Base-by-base conservation (phyloP, 2,113 vertebrate species). In the Sardina pilchardus region DNA sequence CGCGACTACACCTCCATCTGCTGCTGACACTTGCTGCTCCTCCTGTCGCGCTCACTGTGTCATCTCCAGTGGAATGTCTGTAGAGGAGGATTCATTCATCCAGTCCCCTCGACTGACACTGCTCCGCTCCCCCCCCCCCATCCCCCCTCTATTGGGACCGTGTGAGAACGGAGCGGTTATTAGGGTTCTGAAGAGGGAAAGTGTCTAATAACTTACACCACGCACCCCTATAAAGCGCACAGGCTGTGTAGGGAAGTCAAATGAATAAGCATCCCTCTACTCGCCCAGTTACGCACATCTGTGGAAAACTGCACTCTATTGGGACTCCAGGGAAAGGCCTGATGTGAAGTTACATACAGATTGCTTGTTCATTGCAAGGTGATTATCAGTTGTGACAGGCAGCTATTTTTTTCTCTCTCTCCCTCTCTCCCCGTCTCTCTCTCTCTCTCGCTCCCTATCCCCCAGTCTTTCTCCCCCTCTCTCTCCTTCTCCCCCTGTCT, bases 381-480 rank as follows among this genome's bases (percentile, higher is more conserved):
- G 63, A 34, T 71, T 34, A 71, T 71, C 63, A 34, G 26, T 71
- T 71, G 63, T 71, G 63, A 71, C 63, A 71, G 63, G 63, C 26
- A 71, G 24, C 44, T 48, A 21, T 34, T 47, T 85, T 81, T 82
- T 2, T 26, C 85, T 56, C 42, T 87, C 86, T 8, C 4, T n/a
- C n/a, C n/a, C n/a, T n/a, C n/a, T n/a, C n/a, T n/a, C 14, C 16
- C 26, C 75, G 8, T 75, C 4, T 85, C 59, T 14, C 81, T n/a
- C n/a, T 12, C 30, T 5, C 36, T 80, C 82, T 24, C 59, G 9
- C 42, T 43, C 47, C 1, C 1, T 44, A 39, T 82, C 21, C 0
- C 81, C 43, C 9, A 16, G 71, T 78, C 30, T 83, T 84, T 81
- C 2, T 19, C 83, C 48, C 36, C 86, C 85, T 85, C 43, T 53